phyloP scores from a whole-genome alignment of 2,888 invertebrate species.

The Odontomyia ornata region DNA sequence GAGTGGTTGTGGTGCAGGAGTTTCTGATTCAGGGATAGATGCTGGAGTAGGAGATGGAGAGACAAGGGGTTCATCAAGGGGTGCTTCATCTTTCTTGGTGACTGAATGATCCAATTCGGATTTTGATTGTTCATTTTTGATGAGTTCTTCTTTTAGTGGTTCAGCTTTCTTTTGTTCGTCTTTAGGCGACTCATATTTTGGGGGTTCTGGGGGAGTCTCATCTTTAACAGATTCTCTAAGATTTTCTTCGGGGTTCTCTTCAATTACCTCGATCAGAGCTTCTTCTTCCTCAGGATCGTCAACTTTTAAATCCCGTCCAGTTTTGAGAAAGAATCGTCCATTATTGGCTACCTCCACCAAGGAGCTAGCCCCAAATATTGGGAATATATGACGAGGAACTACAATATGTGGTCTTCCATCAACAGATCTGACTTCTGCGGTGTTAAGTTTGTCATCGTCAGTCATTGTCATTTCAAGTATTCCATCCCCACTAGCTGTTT shows the following conservation, averaged over 20 bases:
- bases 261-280: neutral
- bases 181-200: neutral
- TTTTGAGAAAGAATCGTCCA: slow-evolving; percentile 48
- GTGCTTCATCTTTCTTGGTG: neutral
- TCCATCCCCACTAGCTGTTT: slow-evolving; percentile 19
- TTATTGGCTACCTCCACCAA: slow-evolving; percentile 47
- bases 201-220: too few relatives aligned
- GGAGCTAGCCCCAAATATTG: slow-evolving; percentile 45
- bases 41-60: neutral
- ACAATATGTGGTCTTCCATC: slow-evolving; percentile 46
- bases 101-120: neutral
- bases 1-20: neutral
- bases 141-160: neutral
- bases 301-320: slow-evolving; percentile 46
- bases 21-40: neutral
- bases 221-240: too few relatives aligned
- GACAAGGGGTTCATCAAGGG: neutral
- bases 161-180: neutral
- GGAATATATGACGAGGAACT: slow-evolving; percentile 46
- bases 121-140: slow-evolving; percentile 2
- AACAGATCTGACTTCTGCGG: slow-evolving; percentile 11
- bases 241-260: neutral
- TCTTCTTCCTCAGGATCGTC: neutral
- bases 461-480: neutral
- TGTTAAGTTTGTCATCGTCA: neutral